Percentiles rank a stretch among this genome's conserved stretches.
phyloP scores from a whole-genome alignment of 2,113 vertebrate species.

The Cercopithecus mona region DNA sequence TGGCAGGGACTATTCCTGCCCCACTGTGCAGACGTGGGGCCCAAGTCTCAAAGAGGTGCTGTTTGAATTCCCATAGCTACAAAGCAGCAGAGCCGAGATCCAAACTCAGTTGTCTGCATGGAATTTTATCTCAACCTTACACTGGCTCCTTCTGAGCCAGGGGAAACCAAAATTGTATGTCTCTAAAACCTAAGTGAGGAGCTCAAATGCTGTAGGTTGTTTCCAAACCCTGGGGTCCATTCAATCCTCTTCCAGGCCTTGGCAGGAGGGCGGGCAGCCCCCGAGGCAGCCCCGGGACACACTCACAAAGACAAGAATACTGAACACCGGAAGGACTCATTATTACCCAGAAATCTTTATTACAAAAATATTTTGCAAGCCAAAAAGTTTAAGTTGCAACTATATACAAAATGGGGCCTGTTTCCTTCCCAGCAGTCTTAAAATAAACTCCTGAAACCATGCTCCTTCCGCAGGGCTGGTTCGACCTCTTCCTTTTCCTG shows the following conservation, averaged over 20 bases:
- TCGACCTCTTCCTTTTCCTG: conserved; percentile 56
- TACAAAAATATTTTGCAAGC: conserved; percentile 84
- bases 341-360: conserved; percentile 82
- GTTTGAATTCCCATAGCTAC: background rate
- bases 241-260: background rate
- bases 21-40: fast-evolving
- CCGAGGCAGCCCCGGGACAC: background rate
- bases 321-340: background rate
- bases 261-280: background rate
- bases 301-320: conserved; percentile 30
- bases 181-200: background rate
- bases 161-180: background rate
- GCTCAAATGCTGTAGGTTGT: fast-evolving
- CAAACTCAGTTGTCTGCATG: background rate
- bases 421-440: conserved; percentile 74
- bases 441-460: conserved; percentile 68
- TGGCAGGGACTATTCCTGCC: background rate
- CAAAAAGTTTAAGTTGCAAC: conserved; percentile 83
- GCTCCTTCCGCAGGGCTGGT: conserved; percentile 37
- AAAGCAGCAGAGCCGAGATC: background rate
- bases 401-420: conserved; percentile 80
- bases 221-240: background rate
- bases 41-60: background rate
- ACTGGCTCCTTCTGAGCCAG: background rate
- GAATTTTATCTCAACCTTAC: background rate